phyloP scores from a whole-genome alignment of 2,888 invertebrate genomes.

The Carcina quercana region DNA sequence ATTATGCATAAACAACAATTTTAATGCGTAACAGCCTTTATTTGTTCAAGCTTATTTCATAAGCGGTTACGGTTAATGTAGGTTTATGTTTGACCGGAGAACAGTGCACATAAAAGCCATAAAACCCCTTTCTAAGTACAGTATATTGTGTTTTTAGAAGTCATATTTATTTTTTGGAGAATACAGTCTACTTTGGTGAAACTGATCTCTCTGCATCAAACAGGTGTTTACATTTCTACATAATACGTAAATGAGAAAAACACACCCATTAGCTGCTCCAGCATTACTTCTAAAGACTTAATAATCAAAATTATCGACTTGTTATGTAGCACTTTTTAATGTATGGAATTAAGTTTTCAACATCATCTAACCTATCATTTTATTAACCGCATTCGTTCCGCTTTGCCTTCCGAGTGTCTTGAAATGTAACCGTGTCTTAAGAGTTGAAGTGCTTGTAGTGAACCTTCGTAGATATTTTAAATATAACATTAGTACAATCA shows the following conservation, averaged over 20 bases:
- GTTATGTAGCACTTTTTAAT: conserved; percentile 25
- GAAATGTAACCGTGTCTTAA: conserved; percentile 32
- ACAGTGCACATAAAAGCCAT: too few relatives aligned
- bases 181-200: too few relatives aligned
- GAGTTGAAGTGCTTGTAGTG: conserved; percentile 36
- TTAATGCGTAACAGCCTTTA: conserved; percentile 23
- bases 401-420: conserved; percentile 27
- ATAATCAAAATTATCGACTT: conserved; percentile 24
- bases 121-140: too few relatives aligned
- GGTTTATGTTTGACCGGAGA: too few relatives aligned
- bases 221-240: neutral
- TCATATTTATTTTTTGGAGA: too few relatives aligned
- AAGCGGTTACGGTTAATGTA: too few relatives aligned
- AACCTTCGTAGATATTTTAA: conserved; percentile 40
- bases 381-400: conserved; percentile 23
- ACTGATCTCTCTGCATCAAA: too few relatives aligned
- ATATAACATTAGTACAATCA: conserved; percentile 36
- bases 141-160: too few relatives aligned
- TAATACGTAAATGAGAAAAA: neutral
- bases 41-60: conserved; percentile 24
- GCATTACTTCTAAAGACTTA: conserved; percentile 6
- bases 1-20: conserved; percentile 20
- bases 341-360: conserved; percentile 31
- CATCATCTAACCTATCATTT: conserved; percentile 29
- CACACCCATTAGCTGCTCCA: neutral